These are phyloP conservation scores for Megalops cyprinoides DNA, from an alignment of 2,797 vertebrate species.

Conservation along the genomic window DNA sequence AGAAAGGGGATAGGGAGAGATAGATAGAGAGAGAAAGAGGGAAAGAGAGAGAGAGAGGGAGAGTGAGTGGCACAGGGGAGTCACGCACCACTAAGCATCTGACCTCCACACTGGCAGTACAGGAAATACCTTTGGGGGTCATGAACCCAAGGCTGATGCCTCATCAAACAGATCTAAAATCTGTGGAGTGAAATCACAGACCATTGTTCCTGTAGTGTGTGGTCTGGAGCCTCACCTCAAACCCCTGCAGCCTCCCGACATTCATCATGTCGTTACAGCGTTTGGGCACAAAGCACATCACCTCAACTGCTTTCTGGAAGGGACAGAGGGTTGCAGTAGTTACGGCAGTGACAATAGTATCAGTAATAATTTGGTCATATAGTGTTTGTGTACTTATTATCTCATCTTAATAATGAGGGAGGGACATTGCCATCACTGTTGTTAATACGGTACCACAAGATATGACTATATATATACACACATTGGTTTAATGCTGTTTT, in stretches of 20 bases:
- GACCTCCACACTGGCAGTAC: neutral
- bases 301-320: constrained; percentile 87
- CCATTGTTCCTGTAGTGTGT: constrained; percentile 8
- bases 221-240: constrained; percentile 76
- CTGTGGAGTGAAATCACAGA: constrained; percentile 5
- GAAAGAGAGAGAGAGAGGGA: neutral
- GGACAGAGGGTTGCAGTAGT: constrained; percentile 26
- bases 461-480: too few species aligned
- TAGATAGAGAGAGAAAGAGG: neutral
- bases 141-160: neutral
- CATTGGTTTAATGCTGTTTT: too few species aligned
- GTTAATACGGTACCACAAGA: too few species aligned
- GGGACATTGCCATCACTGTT: neutral
- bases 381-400: too few species aligned
- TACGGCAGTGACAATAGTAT: too few species aligned
- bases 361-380: too few species aligned
- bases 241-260: constrained; percentile 89
- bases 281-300: constrained; percentile 94
- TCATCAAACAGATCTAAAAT: too few species aligned
- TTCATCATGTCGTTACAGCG: constrained; percentile 97
- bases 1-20: neutral
- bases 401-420: too few species aligned
- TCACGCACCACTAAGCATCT: neutral
- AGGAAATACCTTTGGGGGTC: neutral
- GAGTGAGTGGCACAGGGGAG: neutral